Evolutionary conservation across 2,888 invertebrate species (phyloP).

Genomic region (Entomobrya proxima): DNA sequence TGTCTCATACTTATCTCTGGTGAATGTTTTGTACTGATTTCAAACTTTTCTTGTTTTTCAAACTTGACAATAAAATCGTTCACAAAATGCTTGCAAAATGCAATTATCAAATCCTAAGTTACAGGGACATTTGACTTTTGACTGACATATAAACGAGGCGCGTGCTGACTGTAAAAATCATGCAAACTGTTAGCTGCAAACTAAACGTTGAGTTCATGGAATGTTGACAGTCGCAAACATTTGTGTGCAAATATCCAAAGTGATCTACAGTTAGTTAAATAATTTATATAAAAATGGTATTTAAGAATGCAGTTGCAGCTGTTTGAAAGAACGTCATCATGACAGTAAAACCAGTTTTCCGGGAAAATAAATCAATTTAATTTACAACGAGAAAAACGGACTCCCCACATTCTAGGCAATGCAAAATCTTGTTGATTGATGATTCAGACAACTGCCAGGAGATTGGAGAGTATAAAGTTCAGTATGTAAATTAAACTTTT

Average conservation of each 20-base stretch:
- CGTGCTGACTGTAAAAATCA: slow-evolving; percentile 17
- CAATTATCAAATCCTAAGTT: neutral
- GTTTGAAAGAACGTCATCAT: too few species aligned
- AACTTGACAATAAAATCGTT: too few species aligned
- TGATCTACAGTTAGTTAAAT: too few species aligned
- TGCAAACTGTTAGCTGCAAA: neutral
- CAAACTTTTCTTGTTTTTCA: too few species aligned
- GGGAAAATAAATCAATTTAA: neutral
- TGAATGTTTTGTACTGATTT: too few species aligned
- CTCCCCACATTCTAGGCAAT: neutral
- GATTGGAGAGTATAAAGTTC: neutral
- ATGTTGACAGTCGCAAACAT: neutral
- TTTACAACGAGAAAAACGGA: too few species aligned
- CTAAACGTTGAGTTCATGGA: neutral
- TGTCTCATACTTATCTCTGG: too few species aligned
- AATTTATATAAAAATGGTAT: too few species aligned
- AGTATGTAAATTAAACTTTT: slow-evolving; percentile 41
- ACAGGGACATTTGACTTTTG: neutral
- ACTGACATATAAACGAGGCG: slow-evolving; percentile 46
- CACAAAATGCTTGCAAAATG: too few species aligned
- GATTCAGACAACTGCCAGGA: slow-evolving; percentile 15
- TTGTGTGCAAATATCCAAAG: too few species aligned
- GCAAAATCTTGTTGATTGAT: slow-evolving; percentile 54
- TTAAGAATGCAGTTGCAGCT: too few species aligned
- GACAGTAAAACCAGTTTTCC: slow-evolving; percentile 49